A percentile compares a stretch with the other conserved stretches of the same genome.
Evolutionary conservation across 2,888 invertebrate species (phyloP).

Genomic region (Stenurella melanura): DNA sequence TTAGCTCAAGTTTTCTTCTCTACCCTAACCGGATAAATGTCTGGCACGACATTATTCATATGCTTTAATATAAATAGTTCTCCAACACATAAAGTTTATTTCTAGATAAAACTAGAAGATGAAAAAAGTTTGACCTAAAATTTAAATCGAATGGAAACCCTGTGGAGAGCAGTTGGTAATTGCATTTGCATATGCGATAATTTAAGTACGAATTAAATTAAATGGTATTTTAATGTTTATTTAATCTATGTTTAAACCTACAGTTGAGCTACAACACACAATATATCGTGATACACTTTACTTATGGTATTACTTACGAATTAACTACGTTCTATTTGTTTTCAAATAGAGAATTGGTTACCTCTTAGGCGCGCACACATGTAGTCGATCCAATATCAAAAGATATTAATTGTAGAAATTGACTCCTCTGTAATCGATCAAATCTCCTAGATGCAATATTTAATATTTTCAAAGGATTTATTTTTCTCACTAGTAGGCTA

Average conservation of each 20-base stretch:
- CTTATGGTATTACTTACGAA: not conserved
- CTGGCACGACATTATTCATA: not conserved
- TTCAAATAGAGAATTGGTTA: not conserved
- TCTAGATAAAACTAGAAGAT: not conserved
- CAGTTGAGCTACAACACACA: not conserved
- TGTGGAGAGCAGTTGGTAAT: not conserved
- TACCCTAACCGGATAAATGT: not conserved
- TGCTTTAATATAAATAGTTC: constrained; percentile 7
- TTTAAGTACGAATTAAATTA: not conserved
- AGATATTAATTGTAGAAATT: too few species aligned
- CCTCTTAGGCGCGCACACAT: too few species aligned
- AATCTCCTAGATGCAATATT: too few species aligned
- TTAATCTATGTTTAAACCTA: not conserved
- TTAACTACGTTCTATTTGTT: not conserved
- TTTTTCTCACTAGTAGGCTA: too few species aligned
- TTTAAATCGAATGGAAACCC: not conserved
- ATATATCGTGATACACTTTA: not conserved
- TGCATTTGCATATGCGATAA: not conserved
- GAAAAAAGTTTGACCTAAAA: constrained; percentile 4
- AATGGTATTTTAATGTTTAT: constrained; percentile 3
- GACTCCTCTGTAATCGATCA: too few species aligned
- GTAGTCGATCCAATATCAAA: too few species aligned
- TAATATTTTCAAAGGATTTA: too few species aligned
- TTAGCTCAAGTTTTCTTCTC: not conserved
- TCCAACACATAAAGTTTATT: not conserved